Percentiles rank a stretch among this genome's conserved stretches.
phyloP scores from a whole-genome alignment of 2,888 invertebrate genomes.

The Orgyia antiqua region DNA sequence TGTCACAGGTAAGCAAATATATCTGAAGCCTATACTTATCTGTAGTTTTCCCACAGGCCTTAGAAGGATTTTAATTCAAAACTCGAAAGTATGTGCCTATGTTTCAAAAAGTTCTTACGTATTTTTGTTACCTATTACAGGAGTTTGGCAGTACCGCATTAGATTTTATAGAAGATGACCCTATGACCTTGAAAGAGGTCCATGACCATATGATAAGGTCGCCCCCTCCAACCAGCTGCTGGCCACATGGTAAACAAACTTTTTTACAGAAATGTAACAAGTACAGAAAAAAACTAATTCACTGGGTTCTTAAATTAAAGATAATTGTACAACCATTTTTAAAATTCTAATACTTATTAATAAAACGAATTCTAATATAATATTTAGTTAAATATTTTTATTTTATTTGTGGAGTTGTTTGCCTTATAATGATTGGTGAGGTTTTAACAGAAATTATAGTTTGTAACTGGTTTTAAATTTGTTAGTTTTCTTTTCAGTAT shows the following conservation, averaged over 20 bases:
- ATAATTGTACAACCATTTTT: constrained; percentile 1
- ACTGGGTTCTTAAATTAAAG: constrained; percentile 3
- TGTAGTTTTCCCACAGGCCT: no score
- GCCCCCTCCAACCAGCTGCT: constrained; percentile 85
- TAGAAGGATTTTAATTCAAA: no score
- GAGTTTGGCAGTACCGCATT: constrained; percentile 71
- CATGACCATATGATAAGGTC: constrained; percentile 90
- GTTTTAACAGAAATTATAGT: no score
- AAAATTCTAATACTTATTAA: constrained; percentile 2
- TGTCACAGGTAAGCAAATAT: constrained; percentile 81
- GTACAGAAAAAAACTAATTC: background rate
- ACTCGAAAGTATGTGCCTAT: background rate
- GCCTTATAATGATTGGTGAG: no score
- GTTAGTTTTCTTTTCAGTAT: no score
- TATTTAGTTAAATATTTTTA: no score
- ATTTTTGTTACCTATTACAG: no score
- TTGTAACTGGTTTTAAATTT: no score
- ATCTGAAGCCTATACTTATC: no score
- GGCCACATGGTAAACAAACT: constrained; percentile 77
- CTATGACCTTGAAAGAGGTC: constrained; percentile 85
- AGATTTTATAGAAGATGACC: constrained; percentile 81
- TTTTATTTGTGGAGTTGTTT: no score
- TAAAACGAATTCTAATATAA: no score
- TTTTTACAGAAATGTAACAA: constrained; percentile 1
- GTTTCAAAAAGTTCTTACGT: background rate